Conservation (phyloP, 2,113 vertebrate genomes). For the Sorex araneus region DNA sequence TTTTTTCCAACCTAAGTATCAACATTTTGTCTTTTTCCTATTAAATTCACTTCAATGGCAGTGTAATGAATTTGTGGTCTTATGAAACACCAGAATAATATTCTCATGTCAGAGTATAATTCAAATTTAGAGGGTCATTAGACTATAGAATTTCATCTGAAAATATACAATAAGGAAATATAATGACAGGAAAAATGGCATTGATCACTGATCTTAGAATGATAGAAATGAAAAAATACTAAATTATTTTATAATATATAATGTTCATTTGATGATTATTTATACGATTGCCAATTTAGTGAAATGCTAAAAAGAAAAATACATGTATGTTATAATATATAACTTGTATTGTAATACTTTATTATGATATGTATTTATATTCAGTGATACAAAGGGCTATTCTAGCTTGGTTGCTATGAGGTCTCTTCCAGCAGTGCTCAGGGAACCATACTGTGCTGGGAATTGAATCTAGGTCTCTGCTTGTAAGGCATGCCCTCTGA, state of each 20-base stretch:
- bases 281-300: background rate
- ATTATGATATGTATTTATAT: too few species aligned
- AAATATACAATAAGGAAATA: background rate
- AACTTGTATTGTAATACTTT: too few species aligned
- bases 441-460: too few species aligned
- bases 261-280: too few species aligned
- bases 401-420: too few species aligned
- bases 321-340: too few species aligned
- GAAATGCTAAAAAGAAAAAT: conserved; percentile 2
- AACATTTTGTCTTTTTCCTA: background rate
- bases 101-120: background rate
- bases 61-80: background rate
- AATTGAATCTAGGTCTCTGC: too few species aligned
- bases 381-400: too few species aligned
- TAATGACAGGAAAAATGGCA: conserved; percentile 32
- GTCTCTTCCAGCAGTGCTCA: too few species aligned
- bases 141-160: conserved; percentile 15
- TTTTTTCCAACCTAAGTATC: background rate
- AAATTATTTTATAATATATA: conserved; percentile 31
- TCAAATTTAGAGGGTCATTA: background rate
- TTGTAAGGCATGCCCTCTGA: too few species aligned
- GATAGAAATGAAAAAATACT: conserved; percentile 46
- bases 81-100: background rate
- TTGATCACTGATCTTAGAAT: conserved; percentile 34
- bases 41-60: conserved; percentile 46